Percentiles rank a stretch among this genome's conserved stretches.
phyloP scores from a whole-genome alignment of 2,797 vertebrate species.

The Sarcoramphus papa region DNA sequence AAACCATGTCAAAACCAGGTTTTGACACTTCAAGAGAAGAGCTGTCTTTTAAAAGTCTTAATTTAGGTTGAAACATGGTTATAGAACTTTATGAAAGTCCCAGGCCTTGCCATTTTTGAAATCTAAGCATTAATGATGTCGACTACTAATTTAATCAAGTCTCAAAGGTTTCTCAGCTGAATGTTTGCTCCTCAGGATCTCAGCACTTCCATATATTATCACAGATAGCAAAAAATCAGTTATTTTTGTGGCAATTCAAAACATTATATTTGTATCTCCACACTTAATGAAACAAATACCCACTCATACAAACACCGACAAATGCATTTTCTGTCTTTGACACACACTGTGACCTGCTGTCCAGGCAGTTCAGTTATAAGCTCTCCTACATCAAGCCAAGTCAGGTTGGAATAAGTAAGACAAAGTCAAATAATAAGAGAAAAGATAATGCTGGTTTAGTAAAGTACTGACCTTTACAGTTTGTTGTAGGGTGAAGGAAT shows the following conservation, averaged over 20 bases:
- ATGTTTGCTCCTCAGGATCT: background rate
- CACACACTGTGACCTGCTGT: background rate
- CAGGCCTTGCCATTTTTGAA: background rate
- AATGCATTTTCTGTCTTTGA: background rate
- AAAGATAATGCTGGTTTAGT: background rate
- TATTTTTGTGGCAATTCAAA: background rate
- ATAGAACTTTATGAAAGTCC: background rate
- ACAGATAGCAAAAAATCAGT: background rate
- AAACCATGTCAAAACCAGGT: background rate
- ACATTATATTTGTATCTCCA: background rate
- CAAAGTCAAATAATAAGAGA: background rate
- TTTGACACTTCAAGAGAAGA: background rate
- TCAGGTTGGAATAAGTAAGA: background rate
- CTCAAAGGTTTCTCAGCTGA: background rate
- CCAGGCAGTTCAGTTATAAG: background rate
- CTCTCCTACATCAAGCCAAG: background rate
- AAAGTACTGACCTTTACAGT: background rate
- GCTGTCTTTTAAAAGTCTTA: background rate
- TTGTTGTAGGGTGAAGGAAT: background rate
- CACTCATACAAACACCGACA: background rate
- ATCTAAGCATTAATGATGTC: background rate
- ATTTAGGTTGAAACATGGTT: background rate
- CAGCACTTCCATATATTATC: background rate
- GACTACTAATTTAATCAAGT: background rate
- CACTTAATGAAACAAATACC: background rate